Evolutionary conservation across 1,140 invertebrate species (phyloP).

Genomic region (Linepithema humile): DNA sequence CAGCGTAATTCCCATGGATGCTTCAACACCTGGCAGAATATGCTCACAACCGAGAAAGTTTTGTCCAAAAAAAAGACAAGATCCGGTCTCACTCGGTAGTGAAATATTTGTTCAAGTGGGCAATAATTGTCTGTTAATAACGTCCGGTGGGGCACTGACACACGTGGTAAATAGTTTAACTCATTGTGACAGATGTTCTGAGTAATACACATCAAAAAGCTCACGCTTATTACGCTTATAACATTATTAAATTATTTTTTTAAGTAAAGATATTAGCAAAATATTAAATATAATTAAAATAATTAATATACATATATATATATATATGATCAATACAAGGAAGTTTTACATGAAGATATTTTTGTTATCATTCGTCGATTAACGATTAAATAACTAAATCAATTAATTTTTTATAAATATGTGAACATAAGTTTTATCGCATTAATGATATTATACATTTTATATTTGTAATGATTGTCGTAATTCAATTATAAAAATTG

Average conservation of each 20-base stretch:
- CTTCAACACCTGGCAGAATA: conserved; percentile 80
- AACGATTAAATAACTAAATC: background rate
- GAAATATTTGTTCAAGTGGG: conserved; percentile 60
- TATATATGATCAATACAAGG: too few relatives aligned
- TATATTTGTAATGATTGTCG: background rate
- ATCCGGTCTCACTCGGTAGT: conserved; percentile 27
- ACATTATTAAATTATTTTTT: background rate
- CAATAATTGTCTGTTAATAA: conserved; percentile 78
- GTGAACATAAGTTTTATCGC: background rate
- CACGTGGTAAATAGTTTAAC: conserved; percentile 75
- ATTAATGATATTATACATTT: background rate
- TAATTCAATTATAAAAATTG: background rate
- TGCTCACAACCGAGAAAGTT: conserved; percentile 69
- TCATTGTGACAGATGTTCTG: conserved; percentile 75
- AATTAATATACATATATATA: background rate
- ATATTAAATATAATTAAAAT: background rate
- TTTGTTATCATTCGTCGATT: background rate
- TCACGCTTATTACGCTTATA: background rate
- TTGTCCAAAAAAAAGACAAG: conserved; percentile 69
- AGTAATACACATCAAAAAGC: background rate
- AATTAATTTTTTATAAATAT: background rate
- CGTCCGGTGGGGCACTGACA: conserved; percentile 74
- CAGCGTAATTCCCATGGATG: conserved; percentile 82
- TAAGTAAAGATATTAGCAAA: background rate
- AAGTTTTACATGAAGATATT: background rate